Conservation (phyloP, 2,797 vertebrate species). For the Sebastes melanostomus region DNA sequence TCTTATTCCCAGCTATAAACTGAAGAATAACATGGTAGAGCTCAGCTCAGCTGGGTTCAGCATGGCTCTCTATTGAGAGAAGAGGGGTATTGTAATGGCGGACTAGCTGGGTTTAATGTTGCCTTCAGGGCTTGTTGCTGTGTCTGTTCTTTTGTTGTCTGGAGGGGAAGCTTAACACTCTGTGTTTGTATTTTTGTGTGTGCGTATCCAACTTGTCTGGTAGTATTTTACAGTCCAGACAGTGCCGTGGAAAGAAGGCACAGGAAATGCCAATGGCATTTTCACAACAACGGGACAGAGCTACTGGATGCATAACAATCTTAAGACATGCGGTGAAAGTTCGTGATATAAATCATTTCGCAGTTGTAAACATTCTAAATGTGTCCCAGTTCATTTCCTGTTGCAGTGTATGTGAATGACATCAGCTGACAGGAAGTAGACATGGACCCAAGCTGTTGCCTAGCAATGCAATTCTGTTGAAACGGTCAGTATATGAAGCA, state of each 20-base stretch:
- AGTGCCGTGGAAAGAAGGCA: conserved; percentile 34
- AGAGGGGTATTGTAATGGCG: conserved; percentile 55
- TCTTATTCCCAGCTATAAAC: conserved; percentile 31
- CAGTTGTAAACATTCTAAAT: no score
- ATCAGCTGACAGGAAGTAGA: no score
- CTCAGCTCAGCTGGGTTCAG: conserved; percentile 38
- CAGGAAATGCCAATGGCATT: conserved; percentile 63
- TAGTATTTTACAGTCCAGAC: conserved; percentile 52
- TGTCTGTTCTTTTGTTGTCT: conserved; percentile 72
- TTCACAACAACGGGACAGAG: conserved; percentile 35
- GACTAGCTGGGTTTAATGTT: conserved; percentile 63
- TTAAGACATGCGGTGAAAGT: conserved; percentile 3
- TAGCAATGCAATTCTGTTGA: no score
- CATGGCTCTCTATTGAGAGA: conserved; percentile 36
- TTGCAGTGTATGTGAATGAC: no score
- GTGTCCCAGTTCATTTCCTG: no score
- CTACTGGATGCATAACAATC: conserved; percentile 14
- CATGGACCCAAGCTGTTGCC: no score
- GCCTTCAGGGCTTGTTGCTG: conserved; percentile 65
- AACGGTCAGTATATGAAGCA: neutral
- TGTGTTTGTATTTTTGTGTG: conserved; percentile 46
- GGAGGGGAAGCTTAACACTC: conserved; percentile 60
- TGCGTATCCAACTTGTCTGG: conserved; percentile 51
- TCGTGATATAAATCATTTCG: neutral
- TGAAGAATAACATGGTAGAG: conserved; percentile 22